These are phyloP conservation scores for Beris chalybata DNA, from an alignment of 2,888 invertebrate species.

Conservation along the genomic window DNA sequence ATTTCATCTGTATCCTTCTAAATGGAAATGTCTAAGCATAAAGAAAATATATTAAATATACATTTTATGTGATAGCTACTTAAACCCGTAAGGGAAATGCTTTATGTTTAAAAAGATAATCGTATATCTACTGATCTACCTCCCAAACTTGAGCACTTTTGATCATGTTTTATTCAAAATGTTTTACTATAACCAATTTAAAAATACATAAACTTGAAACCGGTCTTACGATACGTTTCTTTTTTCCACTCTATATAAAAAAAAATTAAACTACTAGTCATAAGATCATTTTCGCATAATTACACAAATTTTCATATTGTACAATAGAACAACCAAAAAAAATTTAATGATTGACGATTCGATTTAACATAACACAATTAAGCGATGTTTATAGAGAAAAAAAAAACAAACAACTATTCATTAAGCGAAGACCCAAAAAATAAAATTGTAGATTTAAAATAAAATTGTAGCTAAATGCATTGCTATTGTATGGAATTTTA, in stretches of 20 bases:
- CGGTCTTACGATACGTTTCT: too few relatives aligned
- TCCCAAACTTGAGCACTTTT: slow-evolving; percentile 29
- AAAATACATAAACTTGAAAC: background rate
- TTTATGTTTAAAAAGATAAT: slow-evolving; percentile 29
- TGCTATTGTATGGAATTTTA: slow-evolving; percentile 11
- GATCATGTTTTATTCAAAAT: slow-evolving; percentile 23
- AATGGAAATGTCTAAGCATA: too few relatives aligned
- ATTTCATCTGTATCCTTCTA: too few relatives aligned
- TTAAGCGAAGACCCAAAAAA: background rate
- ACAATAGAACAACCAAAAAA: background rate
- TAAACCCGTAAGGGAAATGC: slow-evolving; percentile 21
- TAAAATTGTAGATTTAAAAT: slow-evolving; percentile 1
- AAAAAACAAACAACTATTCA: background rate
- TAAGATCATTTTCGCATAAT: too few relatives aligned
- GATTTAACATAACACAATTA: background rate
- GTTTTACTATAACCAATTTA: slow-evolving; percentile 3
- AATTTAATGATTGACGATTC: background rate
- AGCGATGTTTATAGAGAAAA: background rate
- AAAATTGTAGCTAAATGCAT: background rate
- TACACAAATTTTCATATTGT: slow-evolving; percentile 2
- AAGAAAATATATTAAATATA: too few relatives aligned
- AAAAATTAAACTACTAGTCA: too few relatives aligned
- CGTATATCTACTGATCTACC: slow-evolving; percentile 32
- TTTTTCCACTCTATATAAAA: too few relatives aligned
- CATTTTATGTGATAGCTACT: slow-evolving; percentile 30